These are phyloP conservation scores for Chlamydotis undulata DNA, from an alignment of 2,113 vertebrate genomes.

Conservation along the genomic window DNA sequence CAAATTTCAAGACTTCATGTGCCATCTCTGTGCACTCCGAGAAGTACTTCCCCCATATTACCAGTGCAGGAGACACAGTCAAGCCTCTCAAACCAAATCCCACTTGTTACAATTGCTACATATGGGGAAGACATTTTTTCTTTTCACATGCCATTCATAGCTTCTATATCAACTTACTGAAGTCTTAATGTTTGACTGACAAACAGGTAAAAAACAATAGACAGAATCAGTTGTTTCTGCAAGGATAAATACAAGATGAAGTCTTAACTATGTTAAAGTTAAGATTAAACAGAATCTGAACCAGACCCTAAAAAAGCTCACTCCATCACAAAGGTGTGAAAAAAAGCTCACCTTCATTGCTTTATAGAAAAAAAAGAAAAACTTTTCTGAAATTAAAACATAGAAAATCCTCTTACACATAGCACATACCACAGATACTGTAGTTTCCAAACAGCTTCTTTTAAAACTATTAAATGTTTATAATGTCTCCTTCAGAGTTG, in stretches of 20 bases:
- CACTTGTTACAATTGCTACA: neutral
- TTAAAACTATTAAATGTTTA: neutral
- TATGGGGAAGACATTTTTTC: neutral
- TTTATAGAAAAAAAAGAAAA: neutral
- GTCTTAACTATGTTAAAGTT: neutral
- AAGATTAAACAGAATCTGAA: neutral
- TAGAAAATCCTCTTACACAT: neutral
- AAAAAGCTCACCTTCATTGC: neutral
- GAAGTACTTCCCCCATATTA: neutral
- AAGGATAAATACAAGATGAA: neutral
- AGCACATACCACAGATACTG: neutral
- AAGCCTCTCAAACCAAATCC: neutral
- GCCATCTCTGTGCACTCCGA: neutral
- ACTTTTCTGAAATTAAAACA: neutral
- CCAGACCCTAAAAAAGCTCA: neutral
- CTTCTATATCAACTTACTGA: accelerated
- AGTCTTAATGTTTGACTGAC: neutral
- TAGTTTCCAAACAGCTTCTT: neutral
- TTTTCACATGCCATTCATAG: neutral
- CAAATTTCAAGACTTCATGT: neutral
- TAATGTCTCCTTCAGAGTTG: neutral
- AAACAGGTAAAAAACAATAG: neutral
- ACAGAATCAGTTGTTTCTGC: neutral
- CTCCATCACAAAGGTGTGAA: neutral
- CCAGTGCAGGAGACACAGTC: accelerated